Evolutionary conservation across 2,113 vertebrate genomes (phyloP).

Genomic region (Ariopsis seemanni): DNA sequence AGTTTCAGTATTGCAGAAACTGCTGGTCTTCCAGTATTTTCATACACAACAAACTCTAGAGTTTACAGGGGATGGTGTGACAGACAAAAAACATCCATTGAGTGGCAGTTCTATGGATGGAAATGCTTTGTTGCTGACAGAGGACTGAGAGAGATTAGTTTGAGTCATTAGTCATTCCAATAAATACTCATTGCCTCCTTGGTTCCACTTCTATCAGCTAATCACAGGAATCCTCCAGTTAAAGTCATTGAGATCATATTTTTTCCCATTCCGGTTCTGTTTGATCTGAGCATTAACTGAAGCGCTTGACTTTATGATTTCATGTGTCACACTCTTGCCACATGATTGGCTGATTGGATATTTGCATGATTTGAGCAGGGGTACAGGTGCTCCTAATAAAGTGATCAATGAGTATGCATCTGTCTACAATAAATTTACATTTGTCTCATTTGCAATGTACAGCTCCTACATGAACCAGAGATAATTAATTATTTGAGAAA

Average conservation of each 20-base stretch:
- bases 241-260: neutral
- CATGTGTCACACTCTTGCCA: neutral
- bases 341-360: neutral
- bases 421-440: neutral
- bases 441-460: neutral
- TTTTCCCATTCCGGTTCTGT: neutral
- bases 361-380: neutral
- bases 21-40: too few relatives aligned
- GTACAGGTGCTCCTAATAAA: neutral
- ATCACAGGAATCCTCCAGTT: neutral
- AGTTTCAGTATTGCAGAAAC: neutral
- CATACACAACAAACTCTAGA: neutral
- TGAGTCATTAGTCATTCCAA: neutral
- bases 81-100: neutral
- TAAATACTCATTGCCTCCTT: neutral
- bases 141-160: neutral
- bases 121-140: neutral
- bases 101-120: neutral
- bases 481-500: neutral
- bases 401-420: neutral
- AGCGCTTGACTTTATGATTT: neutral
- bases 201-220: neutral
- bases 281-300: neutral
- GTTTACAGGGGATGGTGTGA: neutral
- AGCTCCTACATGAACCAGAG: neutral